Evolutionary conservation across 2,888 invertebrate genomes (phyloP), one percentile per base, ranked within the genome.

Genomic region (Lasioglossum villosulum): DNA sequence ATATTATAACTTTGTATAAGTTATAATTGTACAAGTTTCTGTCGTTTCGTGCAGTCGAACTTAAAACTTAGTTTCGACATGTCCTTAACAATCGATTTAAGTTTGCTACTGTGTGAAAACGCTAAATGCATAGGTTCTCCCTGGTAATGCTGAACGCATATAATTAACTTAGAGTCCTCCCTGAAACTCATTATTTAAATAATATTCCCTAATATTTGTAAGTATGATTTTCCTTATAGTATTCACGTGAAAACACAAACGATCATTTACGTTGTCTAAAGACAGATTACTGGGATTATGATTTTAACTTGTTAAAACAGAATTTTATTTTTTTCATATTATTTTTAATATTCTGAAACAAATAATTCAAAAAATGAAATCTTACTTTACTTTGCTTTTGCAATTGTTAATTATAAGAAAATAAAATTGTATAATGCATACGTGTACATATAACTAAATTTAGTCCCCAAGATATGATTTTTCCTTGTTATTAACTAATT

Each of bases 21-120:
- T 68, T 66, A 71, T 75, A 74, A 84, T 82, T 78, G 81, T 39
- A 27, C 66, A 81, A 82, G 70, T 84, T 84, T 37, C 14, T 16
- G 63, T n/a, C 56, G 56, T 42, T 81, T 3, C 72, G n/a, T 34
- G 48, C 19, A 48, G 6, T 66, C n/a, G 34, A 71, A 75, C 52
- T 56, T n/a, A 42, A 81, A 74, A 70, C 74, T 63, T 68, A 63
- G 75, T 48, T 74, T 23, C 68, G 37, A 37, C 34, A 68, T 68
- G 37, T 68, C 68, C 37, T 68, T 37, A 66, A 68, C 68, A 14
- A 68, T 68, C 34, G 68, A 68, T 68, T 68, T 37, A 34, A 68
- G 37, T 68, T 68, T 68, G 16, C 66, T 16, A 10, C 66, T 23
- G 12, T 12, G 68, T 34, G 68, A 68, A 23, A 68, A 68, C 37